Evolutionary conservation across 2,797 vertebrate species (phyloP).

Genomic region (Rhinophrynus dorsalis): DNA sequence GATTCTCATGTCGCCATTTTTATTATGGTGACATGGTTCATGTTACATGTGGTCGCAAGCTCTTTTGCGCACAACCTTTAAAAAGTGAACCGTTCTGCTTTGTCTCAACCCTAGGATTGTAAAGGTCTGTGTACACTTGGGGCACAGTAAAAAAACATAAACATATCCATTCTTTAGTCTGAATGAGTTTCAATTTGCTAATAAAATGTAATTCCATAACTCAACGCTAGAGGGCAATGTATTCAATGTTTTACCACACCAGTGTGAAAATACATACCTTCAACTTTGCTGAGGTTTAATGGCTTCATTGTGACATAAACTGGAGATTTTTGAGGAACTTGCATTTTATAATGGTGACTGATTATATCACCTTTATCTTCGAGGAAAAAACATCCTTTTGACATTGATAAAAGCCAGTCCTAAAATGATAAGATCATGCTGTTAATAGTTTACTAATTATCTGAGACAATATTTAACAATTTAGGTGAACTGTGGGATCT

Average conservation of each 20-base stretch:
- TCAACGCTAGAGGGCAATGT: conserved; percentile 15
- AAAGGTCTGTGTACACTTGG: no score
- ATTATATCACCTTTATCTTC: conserved; percentile 80
- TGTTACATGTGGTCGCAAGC: no score
- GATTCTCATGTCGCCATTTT: no score
- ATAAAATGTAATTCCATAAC: neutral
- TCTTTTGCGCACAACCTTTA: no score
- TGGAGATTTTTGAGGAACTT: conserved; percentile 72
- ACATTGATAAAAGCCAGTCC: conserved; percentile 76
- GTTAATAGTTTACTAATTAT: no score
- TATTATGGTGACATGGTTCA: no score
- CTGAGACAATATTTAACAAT: no score
- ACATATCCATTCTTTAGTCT: neutral
- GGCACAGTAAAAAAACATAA: neutral
- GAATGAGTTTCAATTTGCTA: neutral
- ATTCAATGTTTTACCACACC: neutral
- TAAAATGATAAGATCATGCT: conserved; percentile 54
- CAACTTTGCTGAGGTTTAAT: conserved; percentile 65
- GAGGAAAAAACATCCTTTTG: conserved; percentile 88
- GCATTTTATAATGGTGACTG: conserved; percentile 83
- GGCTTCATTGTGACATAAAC: conserved; percentile 84
- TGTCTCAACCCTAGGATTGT: no score
- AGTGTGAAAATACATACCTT: conserved; percentile 61
- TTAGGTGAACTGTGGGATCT: no score
- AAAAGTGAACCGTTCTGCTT: no score